phyloP scores from a whole-genome alignment of 2,888 invertebrate species.

The Reticulitermes lucifugus region DNA sequence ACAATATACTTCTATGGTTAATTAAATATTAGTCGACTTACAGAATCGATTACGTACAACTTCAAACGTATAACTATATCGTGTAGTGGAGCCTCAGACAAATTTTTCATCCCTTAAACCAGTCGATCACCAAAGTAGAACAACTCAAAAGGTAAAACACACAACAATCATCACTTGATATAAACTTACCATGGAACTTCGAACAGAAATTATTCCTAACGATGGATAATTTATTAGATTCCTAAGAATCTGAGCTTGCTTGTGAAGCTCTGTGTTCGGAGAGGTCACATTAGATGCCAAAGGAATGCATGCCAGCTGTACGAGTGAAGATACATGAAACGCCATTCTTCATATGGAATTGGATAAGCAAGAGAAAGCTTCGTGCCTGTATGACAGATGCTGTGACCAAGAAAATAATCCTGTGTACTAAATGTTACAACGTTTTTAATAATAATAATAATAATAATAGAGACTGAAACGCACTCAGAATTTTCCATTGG shows the following conservation, averaged over 20 bases:
- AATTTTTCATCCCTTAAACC: background rate
- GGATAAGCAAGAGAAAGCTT: too few species aligned
- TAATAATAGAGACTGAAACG: too few species aligned
- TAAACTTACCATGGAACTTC: background rate
- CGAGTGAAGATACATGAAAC: background rate
- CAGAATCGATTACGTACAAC: background rate
- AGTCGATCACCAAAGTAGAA: background rate
- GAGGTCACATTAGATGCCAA: background rate
- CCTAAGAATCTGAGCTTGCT: background rate
- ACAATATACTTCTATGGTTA: too few species aligned
- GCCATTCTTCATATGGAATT: too few species aligned
- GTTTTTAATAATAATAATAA: too few species aligned
- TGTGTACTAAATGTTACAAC: too few species aligned
- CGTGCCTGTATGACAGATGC: too few species aligned
- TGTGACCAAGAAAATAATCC: too few species aligned
- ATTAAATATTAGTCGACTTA: too few species aligned
- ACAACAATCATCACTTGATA: background rate
- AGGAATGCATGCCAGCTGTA: background rate
- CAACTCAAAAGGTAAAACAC: background rate
- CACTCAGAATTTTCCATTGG: too few species aligned
- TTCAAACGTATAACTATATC: background rate
- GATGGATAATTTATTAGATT: background rate
- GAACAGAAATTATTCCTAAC: background rate
- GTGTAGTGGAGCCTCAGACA: background rate
- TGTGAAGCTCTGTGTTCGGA: background rate